Base-by-base conservation (phyloP, 2,113 vertebrate species). In the Triplophysa rosa region DNA sequence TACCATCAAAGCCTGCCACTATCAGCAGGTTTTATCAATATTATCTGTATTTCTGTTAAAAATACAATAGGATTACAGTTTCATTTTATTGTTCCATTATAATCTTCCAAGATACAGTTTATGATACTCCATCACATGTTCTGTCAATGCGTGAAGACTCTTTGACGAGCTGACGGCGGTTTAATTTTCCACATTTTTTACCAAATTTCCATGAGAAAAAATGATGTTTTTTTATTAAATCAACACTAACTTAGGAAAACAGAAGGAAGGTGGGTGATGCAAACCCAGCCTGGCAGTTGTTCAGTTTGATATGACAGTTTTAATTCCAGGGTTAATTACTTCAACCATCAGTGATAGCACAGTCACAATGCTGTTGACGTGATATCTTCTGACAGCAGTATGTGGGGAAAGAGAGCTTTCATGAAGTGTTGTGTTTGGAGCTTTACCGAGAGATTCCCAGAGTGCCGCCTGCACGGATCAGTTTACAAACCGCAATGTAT, bases 321-420 rank as follows among this genome's bases (percentile, higher is more conserved):
- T 80, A 62, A 71, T 77, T 78, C 68, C 67, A 61, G 52, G 47
- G 78, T 83, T 80, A 83, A 80, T 83, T 83, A 79, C 78, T 61
- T 75, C 47, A 63, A 45, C 47, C 59, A 70, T 68, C 66, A 59
- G 66, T 63, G 72, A 76, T 67, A 62, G 77, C 49, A 8, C 72
- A 68, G 65, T 64, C 65, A 59, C 67, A 83, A 69, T 56, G 58
- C 42, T 58, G 72, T 69, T 74, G 72, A 74, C 23, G 56, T 65
- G 78, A 80, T 71, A 72, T 67, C 62, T 79, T 56, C 58, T 76
- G 77, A 70, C 71, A 80, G 65, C 64, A 26, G 42, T 59, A 52
- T 29, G 63, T 66, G 65, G 42, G 80, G 49, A 67, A 62, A 64
- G 40, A 63, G 40, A 79, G 54, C 37, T 62, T 42, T 29, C 37